These are phyloP conservation scores for Crax fasciolata DNA, from an alignment of 2,797 vertebrate genomes.

Conservation along the genomic window DNA sequence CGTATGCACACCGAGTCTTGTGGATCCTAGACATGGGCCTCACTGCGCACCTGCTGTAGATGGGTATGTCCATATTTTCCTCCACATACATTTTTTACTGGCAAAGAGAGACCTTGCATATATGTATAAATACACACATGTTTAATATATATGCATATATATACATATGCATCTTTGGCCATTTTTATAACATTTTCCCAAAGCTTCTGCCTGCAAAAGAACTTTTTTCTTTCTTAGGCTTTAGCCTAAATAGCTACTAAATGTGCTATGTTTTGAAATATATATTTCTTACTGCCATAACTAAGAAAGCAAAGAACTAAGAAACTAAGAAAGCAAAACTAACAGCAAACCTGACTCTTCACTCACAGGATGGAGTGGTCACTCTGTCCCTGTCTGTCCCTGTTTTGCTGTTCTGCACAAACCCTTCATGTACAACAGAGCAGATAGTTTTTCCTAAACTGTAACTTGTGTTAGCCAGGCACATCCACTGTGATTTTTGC, in stretches of 20 bases:
- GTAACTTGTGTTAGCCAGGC: neutral
- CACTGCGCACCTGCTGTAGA: neutral
- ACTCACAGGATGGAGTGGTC: neutral
- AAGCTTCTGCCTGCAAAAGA: neutral
- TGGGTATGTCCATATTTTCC: neutral
- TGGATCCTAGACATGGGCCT: neutral
- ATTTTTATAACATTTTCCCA: neutral
- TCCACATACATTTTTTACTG: neutral
- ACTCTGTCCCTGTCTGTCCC: neutral
- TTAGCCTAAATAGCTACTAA: neutral
- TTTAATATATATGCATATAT: neutral
- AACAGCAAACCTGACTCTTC: neutral
- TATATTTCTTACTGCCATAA: neutral
- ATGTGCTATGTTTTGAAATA: neutral
- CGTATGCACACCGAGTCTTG: fast-evolving
- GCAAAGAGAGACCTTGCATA: neutral
- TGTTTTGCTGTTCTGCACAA: neutral
- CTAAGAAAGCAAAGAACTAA: neutral
- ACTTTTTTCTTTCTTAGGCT: neutral
- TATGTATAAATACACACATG: neutral
- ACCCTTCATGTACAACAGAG: neutral
- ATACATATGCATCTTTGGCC: neutral
- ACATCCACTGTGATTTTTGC: neutral
- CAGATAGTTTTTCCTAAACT: neutral
- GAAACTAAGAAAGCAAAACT: neutral